Percentiles rank a stretch among this genome's conserved stretches.
Conservation (phyloP, 2,113 vertebrate genomes). For the Atrichornis clamosus region DNA sequence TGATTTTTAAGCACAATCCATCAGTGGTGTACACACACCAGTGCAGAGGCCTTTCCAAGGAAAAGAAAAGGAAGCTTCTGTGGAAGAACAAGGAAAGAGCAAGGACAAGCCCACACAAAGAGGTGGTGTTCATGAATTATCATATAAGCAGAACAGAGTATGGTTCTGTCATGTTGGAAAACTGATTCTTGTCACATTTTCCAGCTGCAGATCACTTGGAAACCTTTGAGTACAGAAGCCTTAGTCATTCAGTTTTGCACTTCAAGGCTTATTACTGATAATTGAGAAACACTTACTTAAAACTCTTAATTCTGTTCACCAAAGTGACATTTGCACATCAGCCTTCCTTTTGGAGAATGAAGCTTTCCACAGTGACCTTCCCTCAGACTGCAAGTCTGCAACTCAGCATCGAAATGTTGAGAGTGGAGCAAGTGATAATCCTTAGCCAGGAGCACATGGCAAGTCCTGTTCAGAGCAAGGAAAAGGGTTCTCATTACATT, state of each 20-base stretch:
- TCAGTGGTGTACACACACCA: neutral
- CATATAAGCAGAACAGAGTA: neutral
- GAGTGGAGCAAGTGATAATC: neutral
- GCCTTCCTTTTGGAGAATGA: neutral
- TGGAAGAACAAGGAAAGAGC: neutral
- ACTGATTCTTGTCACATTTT: neutral
- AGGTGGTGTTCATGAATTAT: neutral
- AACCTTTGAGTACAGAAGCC: neutral
- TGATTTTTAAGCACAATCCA: neutral
- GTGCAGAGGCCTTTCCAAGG: neutral
- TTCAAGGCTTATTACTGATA: neutral
- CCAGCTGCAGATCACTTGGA: neutral
- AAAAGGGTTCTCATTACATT: neutral
- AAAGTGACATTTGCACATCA: neutral
- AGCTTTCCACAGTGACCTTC: neutral
- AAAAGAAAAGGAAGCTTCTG: neutral
- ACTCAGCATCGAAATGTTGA: neutral
- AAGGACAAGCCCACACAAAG: neutral
- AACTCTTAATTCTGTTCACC: neutral
- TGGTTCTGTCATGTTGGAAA: neutral
- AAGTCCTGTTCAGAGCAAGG: neutral
- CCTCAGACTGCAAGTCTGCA: neutral
- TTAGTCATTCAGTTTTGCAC: neutral
- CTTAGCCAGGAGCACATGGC: neutral
- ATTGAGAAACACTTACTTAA: neutral